These are phyloP conservation scores for Torymus aiolomorphi DNA, from an alignment of 2,888 invertebrate species.

Conservation along the genomic window DNA sequence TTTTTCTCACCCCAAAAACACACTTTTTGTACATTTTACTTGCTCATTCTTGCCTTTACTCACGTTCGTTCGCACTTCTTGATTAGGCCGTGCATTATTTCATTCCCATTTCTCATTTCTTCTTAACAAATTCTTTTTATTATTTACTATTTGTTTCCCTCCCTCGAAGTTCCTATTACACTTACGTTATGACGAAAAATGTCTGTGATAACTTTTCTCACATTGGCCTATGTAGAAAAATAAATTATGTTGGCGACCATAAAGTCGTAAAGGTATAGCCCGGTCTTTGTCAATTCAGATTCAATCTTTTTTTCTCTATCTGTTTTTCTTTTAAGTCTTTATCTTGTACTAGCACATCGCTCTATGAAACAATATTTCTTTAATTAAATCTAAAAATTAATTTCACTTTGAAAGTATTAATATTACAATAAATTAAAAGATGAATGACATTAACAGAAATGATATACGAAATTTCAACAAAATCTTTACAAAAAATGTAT, in stretches of 20 bases:
- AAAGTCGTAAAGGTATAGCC: slow-evolving; percentile 48
- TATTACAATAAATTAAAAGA: too few species aligned
- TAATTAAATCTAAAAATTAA: too few species aligned
- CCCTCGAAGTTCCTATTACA: slow-evolving; percentile 6
- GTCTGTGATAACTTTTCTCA: slow-evolving; percentile 66
- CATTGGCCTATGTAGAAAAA: slow-evolving; percentile 69
- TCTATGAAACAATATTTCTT: too few species aligned
- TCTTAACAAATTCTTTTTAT: slow-evolving; percentile 11
- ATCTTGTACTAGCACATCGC: not conserved
- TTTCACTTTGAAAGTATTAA: too few species aligned
- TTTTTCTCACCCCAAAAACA: not conserved
- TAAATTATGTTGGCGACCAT: slow-evolving; percentile 68
- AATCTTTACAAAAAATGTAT: too few species aligned
- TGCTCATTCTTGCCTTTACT: not conserved
- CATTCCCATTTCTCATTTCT: not conserved
- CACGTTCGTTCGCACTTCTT: slow-evolving; percentile 20
- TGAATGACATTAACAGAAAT: too few species aligned
- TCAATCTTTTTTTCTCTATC: not conserved
- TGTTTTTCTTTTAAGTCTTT: slow-evolving; percentile 5
- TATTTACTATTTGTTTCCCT: slow-evolving; percentile 5
- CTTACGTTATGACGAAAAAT: slow-evolving; percentile 32
- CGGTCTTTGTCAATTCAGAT: slow-evolving; percentile 17
- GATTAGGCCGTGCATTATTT: slow-evolving; percentile 64
- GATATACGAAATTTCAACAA: too few species aligned
- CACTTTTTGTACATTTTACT: too few species aligned